These are phyloP conservation scores for Vultur gryphus DNA, from an alignment of 2,797 vertebrate species.

Conservation along the genomic window DNA sequence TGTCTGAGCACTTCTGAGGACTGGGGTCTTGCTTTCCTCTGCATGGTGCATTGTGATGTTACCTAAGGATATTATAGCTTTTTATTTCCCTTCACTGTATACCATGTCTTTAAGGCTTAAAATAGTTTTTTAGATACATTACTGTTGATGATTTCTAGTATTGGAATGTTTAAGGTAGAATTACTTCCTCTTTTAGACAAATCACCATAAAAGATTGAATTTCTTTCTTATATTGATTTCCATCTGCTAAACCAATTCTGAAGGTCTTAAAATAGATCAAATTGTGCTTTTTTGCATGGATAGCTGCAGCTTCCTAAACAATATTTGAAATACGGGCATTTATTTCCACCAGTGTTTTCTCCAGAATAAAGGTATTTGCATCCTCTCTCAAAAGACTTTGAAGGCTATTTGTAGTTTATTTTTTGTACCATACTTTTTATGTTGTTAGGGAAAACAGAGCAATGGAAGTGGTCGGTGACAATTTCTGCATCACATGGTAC, in stretches of 20 bases:
- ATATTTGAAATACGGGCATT: not conserved
- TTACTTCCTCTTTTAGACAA: not conserved
- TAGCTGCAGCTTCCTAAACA: not conserved
- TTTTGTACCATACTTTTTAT: not conserved
- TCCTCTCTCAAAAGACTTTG: not conserved
- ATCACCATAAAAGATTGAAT: not conserved
- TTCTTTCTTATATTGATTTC: not conserved
- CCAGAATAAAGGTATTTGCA: not conserved
- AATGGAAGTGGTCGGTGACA: not conserved
- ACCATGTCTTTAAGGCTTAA: not conserved
- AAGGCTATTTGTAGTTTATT: not conserved
- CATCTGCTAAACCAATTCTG: not conserved
- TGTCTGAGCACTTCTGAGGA: not conserved
- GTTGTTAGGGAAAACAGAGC: not conserved
- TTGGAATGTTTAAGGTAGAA: not conserved
- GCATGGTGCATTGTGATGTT: not conserved
- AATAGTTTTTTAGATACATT: not conserved
- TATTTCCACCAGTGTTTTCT: not conserved
- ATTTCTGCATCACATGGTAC: not conserved
- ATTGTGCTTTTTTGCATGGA: not conserved
- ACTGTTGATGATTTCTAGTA: not conserved
- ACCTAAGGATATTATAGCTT: not conserved
- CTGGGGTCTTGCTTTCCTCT: not conserved
- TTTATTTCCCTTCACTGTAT: not conserved
- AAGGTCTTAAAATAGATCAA: not conserved